Evolutionary conservation across 2,797 vertebrate species (phyloP).

Genomic region (Gadopsis marmoratus): DNA sequence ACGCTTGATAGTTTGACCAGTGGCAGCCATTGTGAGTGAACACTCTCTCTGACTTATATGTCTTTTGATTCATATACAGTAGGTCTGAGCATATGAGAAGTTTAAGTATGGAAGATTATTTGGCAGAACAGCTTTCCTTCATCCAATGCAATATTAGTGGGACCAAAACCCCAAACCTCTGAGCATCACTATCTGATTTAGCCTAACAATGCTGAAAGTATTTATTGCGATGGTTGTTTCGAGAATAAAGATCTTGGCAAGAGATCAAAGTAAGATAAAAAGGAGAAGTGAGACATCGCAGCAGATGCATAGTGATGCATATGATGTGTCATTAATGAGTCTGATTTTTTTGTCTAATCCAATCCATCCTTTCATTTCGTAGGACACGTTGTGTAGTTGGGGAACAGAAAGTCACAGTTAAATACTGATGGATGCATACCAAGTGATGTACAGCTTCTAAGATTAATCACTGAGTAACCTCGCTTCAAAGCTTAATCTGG

Average conservation of each 20-base stretch:
- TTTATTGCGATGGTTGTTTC: constrained; percentile 3
- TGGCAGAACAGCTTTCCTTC: background rate
- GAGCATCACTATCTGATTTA: background rate
- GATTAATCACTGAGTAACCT: constrained; percentile 65
- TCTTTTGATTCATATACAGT: too few species aligned
- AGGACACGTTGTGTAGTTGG: constrained; percentile 15
- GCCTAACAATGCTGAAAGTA: background rate
- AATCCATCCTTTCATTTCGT: constrained; percentile 32
- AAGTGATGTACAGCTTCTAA: constrained; percentile 54
- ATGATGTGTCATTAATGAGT: constrained; percentile 34
- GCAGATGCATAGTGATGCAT: constrained; percentile 3
- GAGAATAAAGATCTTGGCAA: background rate
- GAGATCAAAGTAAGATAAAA: constrained; percentile 7
- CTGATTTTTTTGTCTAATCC: constrained; percentile 17
- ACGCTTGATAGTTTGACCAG: background rate
- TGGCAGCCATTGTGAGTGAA: background rate
- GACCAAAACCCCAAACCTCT: background rate
- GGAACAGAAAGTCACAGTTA: constrained; percentile 43
- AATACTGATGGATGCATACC: constrained; percentile 49
- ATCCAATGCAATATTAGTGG: background rate
- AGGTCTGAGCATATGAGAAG: background rate
- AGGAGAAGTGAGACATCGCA: background rate
- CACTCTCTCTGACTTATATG: background rate
- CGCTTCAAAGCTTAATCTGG: constrained; percentile 63
- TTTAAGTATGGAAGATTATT: background rate